Evolutionary conservation across 2,113 vertebrate genomes (phyloP).

Genomic region (Carassius auratus): DNA sequence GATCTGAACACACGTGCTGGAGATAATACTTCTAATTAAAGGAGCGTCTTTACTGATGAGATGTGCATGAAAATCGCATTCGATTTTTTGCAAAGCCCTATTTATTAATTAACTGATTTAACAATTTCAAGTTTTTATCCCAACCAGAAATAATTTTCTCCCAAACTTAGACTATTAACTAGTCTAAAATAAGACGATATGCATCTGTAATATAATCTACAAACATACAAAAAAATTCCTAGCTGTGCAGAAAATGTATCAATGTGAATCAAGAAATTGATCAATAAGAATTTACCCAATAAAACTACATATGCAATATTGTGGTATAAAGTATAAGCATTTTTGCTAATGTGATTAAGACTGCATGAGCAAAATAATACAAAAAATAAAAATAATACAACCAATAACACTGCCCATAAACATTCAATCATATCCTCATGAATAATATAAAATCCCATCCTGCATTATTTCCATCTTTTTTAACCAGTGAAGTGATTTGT

Average conservation of each 20-base stretch:
- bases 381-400: background rate
- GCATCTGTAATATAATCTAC: background rate
- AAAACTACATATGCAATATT: background rate
- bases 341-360: background rate
- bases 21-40: no score
- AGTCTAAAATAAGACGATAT: background rate
- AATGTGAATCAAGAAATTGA: background rate
- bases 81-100: no score
- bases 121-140: background rate
- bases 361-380: background rate
- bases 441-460: background rate
- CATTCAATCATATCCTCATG: background rate
- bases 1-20: no score
- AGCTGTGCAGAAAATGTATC: background rate
- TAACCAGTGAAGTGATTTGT: background rate
- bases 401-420: background rate
- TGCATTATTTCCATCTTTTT: background rate
- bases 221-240: background rate
- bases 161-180: background rate
- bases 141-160: background rate
- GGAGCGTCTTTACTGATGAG: no score
- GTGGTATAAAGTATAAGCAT: background rate
- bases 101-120: no score
- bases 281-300: background rate
- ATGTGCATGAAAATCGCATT: no score